Conservation (phyloP, 2,888 invertebrate genomes). For the Campoplex capitator region DNA sequence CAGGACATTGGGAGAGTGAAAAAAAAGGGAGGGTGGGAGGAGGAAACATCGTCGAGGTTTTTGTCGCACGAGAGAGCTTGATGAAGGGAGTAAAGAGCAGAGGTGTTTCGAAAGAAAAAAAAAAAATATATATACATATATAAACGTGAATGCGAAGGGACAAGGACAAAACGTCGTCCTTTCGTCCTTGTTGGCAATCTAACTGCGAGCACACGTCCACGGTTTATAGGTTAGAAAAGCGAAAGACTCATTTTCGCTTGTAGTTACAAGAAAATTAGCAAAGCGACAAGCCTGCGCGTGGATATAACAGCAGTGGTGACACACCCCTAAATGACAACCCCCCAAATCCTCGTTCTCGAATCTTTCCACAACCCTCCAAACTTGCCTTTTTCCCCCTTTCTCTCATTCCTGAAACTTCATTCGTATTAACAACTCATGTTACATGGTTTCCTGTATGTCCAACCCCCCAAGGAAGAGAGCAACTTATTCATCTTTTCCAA, state of each 20-base stretch:
- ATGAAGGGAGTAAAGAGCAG: conserved; percentile 20
- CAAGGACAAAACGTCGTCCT: conserved; percentile 9
- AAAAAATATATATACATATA: neutral
- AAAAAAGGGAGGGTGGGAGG: neutral
- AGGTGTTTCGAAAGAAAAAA: conserved; percentile 12
- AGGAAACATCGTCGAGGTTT: conserved; percentile 7
- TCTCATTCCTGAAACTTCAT: neutral
- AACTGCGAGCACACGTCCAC: conserved; percentile 51
- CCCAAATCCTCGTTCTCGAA: neutral
- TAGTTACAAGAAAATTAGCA: conserved; percentile 59
- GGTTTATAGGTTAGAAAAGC: conserved; percentile 14
- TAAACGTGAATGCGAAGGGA: conserved; percentile 27
- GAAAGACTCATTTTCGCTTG: conserved; percentile 22
- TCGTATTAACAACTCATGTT: conserved; percentile 8
- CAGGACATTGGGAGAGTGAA: conserved; percentile 39
- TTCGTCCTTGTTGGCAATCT: conserved; percentile 48
- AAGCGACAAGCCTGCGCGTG: conserved; percentile 25
- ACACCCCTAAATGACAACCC: conserved; percentile 36
- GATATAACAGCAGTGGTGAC: conserved; percentile 26
- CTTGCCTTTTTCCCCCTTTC: conserved; percentile 3
- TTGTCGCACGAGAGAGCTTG: conserved; percentile 15
- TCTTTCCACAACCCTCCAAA: conserved; percentile 24
- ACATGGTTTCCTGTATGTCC: neutral
- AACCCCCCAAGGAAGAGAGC: neutral
- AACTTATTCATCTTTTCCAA: neutral